Percentiles rank a stretch among this genome's conserved stretches.
Evolutionary conservation across 2,888 invertebrate genomes (phyloP).

Genomic region (Trissonchulus latispiculum): DNA sequence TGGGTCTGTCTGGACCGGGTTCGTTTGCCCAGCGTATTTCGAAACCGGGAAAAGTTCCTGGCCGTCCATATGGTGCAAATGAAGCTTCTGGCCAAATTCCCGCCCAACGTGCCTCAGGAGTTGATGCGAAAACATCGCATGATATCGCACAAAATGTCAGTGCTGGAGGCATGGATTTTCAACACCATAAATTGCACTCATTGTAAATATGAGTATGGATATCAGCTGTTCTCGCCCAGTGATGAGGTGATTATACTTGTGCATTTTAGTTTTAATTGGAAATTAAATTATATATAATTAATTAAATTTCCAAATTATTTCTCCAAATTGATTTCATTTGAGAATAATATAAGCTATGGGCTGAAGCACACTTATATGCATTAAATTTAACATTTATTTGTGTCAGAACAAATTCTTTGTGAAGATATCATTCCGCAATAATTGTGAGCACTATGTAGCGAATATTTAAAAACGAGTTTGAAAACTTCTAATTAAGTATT

Average conservation of each 20-base stretch:
- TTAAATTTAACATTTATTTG: too few relatives aligned
- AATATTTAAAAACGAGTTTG: background rate
- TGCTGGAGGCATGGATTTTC: slow-evolving; percentile 33
- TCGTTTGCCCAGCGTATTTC: slow-evolving; percentile 16
- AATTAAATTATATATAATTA: too few relatives aligned
- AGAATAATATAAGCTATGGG: too few relatives aligned
- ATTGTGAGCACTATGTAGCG: too few relatives aligned
- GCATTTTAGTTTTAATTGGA: too few relatives aligned
- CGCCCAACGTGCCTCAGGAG: slow-evolving; percentile 32
- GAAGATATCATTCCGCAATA: too few relatives aligned
- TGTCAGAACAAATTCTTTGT: too few relatives aligned
- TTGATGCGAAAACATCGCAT: slow-evolving; percentile 30
- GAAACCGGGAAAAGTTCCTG: slow-evolving; percentile 21
- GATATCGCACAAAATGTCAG: slow-evolving; percentile 33
- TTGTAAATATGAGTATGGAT: slow-evolving; percentile 35
- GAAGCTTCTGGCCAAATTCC: slow-evolving; percentile 34
- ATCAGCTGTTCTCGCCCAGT: slow-evolving; percentile 32
- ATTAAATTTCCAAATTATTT: too few relatives aligned
- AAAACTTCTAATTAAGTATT: background rate
- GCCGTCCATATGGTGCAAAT: slow-evolving; percentile 37
- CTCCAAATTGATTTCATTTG: too few relatives aligned
- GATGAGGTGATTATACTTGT: slow-evolving; percentile 33
- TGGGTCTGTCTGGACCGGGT: slow-evolving; percentile 21
- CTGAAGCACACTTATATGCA: too few relatives aligned
- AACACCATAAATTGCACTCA: slow-evolving; percentile 34